Evolutionary conservation across 2,888 invertebrate species (phyloP).

Genomic region (Heliconius erato): DNA sequence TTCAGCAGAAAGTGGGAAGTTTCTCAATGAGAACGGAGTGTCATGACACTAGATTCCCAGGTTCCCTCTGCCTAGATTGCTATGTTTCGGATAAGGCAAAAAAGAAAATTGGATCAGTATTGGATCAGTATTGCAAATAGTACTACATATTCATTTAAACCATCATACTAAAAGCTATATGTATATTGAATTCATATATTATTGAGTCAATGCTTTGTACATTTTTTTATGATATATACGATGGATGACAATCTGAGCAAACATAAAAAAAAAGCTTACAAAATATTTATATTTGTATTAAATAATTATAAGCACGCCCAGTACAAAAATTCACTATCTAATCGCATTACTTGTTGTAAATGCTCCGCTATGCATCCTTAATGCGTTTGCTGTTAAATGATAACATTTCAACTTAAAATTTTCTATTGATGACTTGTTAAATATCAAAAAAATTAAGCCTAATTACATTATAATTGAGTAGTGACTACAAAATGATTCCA

Average conservation of each 20-base stretch:
- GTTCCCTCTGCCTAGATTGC: too few species aligned
- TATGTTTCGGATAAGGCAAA: too few species aligned
- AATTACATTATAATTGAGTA: slow-evolving; percentile 10
- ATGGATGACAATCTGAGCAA: background rate
- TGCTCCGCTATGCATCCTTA: background rate
- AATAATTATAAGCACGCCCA: background rate
- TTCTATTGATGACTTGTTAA: background rate
- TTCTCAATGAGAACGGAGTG: too few species aligned
- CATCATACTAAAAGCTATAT: too few species aligned
- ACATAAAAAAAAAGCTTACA: background rate
- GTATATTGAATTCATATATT: too few species aligned
- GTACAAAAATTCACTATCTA: background rate
- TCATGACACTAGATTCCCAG: too few species aligned
- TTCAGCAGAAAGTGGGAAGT: too few species aligned
- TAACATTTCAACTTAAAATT: background rate
- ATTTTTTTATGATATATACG: background rate
- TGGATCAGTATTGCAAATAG: too few species aligned
- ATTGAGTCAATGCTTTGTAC: too few species aligned
- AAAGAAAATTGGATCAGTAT: too few species aligned
- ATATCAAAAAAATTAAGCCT: background rate
- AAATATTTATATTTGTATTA: background rate
- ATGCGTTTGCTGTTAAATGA: background rate
- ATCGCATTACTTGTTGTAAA: background rate
- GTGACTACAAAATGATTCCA: background rate
- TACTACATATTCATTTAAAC: too few species aligned